Conservation (phyloP, 1,140 invertebrate species). For the Acyrthosiphon pisum region DNA sequence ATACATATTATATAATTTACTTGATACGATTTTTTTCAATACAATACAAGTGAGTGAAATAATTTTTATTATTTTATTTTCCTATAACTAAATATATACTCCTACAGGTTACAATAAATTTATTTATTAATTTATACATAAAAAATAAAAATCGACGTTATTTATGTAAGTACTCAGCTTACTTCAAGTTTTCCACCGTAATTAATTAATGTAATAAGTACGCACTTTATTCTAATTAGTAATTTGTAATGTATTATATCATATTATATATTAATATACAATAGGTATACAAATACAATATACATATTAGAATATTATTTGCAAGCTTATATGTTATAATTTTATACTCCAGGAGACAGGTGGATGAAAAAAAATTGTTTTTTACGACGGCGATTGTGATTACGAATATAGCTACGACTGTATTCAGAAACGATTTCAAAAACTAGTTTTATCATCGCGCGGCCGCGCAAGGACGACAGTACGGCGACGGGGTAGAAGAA, state of each 20-base stretch:
- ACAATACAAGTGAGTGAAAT: too few relatives aligned
- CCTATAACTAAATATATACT: too few relatives aligned
- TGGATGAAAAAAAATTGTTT: background rate
- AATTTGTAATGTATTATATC: background rate
- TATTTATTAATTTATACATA: background rate
- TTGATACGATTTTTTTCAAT: background rate
- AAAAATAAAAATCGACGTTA: background rate
- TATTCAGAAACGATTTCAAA: background rate
- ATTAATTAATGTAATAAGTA: background rate
- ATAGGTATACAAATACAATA: background rate
- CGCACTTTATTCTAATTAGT: background rate
- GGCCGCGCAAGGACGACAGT: background rate
- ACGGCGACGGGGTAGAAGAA: background rate
- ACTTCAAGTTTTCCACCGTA: background rate
- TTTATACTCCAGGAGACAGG: background rate
- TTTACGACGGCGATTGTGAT: background rate
- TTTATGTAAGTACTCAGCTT: background rate
- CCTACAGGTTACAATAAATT: too few relatives aligned
- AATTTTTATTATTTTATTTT: background rate
- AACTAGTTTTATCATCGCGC: background rate
- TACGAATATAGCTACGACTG: background rate
- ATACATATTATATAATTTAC: background rate
- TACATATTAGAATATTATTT: background rate
- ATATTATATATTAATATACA: background rate
- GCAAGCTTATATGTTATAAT: background rate